Base-by-base conservation (phyloP, 1,140 invertebrate genomes). In the Pseudobourletiella spinata region DNA sequence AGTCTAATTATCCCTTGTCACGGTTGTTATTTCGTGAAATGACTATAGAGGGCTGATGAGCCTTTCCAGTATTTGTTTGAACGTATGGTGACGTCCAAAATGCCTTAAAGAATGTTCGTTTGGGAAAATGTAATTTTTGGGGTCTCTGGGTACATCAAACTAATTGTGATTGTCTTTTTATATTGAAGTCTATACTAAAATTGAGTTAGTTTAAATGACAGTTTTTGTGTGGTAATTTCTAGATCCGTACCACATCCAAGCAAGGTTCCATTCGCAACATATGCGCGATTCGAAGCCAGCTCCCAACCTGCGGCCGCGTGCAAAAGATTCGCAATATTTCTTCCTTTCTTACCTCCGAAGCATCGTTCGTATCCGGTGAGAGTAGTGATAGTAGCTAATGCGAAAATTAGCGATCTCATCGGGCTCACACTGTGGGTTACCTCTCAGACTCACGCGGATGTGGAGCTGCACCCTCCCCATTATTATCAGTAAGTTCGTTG, bases 351-450 rank as follows among this genome's bases (percentile, higher is more conserved):
- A 16, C 82, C 86, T 26, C 82, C 84, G 60, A 83, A 86, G 42
- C 82, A 89, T 65, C 80, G 89, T 61, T 83, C 83, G 64, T 95
- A 91, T 79, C 92, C 92, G 0, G 77, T 96, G 71, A 79, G 84
- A 71, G 83, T 96, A 20, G 82, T 82, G 66, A 86, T 94, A 32
- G 77, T 91, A 58, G 81, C 85, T 26, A 32, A 80, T 71, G 91
- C 93, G 22, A 93, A 88, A 78, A 89, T 96, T 30, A 79, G 83
- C 66, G 92, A 98, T 73, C 81, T 96, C n/a, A 90, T 97, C 75
- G 94, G 94, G 20, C 82, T 96, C 20, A 91, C 90, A 69, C 91
- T 91, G 75, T 94, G 87, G 72, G 87, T 87, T 78, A 85, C 78
- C 65, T 74, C 77, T 0, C 63, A 65, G 30, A 62, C 43, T 42